phyloP scores from a whole-genome alignment of 2,797 vertebrate genomes.

The Enteromius unitaeniatus region DNA sequence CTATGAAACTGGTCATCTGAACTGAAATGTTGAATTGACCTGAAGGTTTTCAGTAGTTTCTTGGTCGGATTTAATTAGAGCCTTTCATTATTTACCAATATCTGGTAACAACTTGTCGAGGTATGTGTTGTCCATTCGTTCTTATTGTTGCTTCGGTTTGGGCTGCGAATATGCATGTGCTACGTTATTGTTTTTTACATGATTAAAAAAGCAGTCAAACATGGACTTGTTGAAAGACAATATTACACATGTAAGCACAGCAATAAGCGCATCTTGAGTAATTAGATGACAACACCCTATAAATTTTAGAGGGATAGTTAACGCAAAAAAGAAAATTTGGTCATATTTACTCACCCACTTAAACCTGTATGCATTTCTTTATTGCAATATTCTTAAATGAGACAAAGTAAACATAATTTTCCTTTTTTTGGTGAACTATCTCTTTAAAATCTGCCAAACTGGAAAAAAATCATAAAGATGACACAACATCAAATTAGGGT shows the following conservation, averaged over 20 bases:
- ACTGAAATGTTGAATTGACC: slow-evolving; percentile 33
- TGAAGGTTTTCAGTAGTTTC: slow-evolving; percentile 19
- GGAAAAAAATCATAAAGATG: background rate
- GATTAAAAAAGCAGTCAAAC: background rate
- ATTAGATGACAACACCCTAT: background rate
- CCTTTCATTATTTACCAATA: slow-evolving; percentile 9
- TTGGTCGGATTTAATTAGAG: background rate
- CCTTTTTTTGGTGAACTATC: background rate
- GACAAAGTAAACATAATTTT: slow-evolving; percentile 13
- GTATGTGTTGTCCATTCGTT: slow-evolving; percentile 29
- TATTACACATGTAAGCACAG: slow-evolving; percentile 8
- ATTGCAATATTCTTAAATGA: background rate
- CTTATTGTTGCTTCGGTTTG: slow-evolving; percentile 20
- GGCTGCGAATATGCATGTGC: slow-evolving; percentile 27
- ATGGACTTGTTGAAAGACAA: background rate
- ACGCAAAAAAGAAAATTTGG: background rate
- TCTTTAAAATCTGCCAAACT: background rate
- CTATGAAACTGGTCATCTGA: slow-evolving; percentile 22
- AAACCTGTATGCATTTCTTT: background rate
- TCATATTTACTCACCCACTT: background rate
- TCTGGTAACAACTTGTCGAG: slow-evolving; percentile 18
- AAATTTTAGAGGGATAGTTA: background rate
- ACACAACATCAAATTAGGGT: slow-evolving; percentile 2
- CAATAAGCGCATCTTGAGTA: background rate
- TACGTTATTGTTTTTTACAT: background rate